Evolutionary conservation across 2,113 vertebrate genomes (phyloP), one percentile per base, ranked within the genome.

Genomic region (Carollia perspicillata): DNA sequence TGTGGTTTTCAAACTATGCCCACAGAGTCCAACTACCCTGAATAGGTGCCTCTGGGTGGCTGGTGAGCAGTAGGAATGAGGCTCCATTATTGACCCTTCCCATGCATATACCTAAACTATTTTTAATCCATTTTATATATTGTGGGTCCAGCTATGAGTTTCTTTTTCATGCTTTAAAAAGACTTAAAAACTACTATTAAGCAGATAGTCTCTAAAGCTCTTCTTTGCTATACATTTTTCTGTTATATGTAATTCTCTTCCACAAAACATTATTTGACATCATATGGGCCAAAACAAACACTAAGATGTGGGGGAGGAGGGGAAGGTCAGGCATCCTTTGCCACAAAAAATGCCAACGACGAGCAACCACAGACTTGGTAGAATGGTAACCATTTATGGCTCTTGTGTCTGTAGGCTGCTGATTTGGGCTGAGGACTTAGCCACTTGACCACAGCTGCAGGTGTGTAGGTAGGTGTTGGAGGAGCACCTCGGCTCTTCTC

Each of bases 241-340:
- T 60, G 63, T 65, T 87, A 30, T 14, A 4, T 53, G 23, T 68
- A 30, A 58, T 30, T 89, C 17, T 71, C 91, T 33, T 7, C 35
- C 60, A 81, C 33, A 63, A 86, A 92, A 66, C 10, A 63, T 30
- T 65, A 44, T 51, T 66, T 58, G 8, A n/a, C 35, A 51, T 74
- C 30, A 66, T 2, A 40, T 90, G 33, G 84, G 44, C 69, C 91
- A 74, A 90, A 90, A 66, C 30, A 42, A 84, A 92, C 30, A 53
- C 47, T 84, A 55, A 93, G 30, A 26, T 40, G 2, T 44, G 23
- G 18, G 22, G 33, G 87, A 75, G 14, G 2, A 37, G 23, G 14
- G 22, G 28, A 92, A 69, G 14, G 0, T 90, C 55, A 75, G 42
- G 13, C 8, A 69, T 72, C 33, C 18, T 18, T 30, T 47, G 35